Base-by-base conservation (phyloP, 2,888 invertebrate species). In the Drosophila bunnanda region DNA sequence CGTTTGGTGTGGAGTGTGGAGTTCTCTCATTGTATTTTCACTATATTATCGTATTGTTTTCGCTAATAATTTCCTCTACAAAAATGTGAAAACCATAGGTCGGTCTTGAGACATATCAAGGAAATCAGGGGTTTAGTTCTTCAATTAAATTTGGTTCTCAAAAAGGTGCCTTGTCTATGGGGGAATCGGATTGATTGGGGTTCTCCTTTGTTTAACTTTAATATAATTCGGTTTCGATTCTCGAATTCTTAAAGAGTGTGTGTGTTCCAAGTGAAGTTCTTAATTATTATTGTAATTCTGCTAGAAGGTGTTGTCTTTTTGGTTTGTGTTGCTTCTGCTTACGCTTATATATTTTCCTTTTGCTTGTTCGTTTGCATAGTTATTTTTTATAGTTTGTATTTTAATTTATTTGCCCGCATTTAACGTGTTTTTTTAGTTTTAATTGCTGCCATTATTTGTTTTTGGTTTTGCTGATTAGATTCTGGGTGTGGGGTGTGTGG, bases 211-310 rank as follows among this genome's bases (percentile, higher is more conserved):
- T 52, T 46, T 67, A 44, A 52, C 57, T 53, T 52, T 52, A 52
- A 53, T 71, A 53, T 73, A 52, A 62, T 17, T 67, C 46, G 38
- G 56, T 50, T 62, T 59, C 34, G 39, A 44, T 60, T 66, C 20
- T 52, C 50, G 50, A 52, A 50, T 55, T 38, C 30, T 58, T 39
- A 41, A 57, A 55, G 60, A 77, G 68, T 75, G 32, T 50, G 32
- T 50, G 46, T 46, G 46, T 46, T 73, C 64, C 76, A 75, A 86
- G 89, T 88, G 89, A 82, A 82, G 66, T 50, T 80, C 89, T 86
- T 82, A 82, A 76, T 50, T 80, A 82, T 88, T 82, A 86, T 86
- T 82, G 82, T 80, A 88, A 82, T 88, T 82, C 83, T 83, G 84
- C 82, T 82, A 82, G 83, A 82, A 80, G 71, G 76, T 72, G 60